Base-by-base conservation (phyloP, 2,888 invertebrate genomes). In the Pyralis farinalis region DNA sequence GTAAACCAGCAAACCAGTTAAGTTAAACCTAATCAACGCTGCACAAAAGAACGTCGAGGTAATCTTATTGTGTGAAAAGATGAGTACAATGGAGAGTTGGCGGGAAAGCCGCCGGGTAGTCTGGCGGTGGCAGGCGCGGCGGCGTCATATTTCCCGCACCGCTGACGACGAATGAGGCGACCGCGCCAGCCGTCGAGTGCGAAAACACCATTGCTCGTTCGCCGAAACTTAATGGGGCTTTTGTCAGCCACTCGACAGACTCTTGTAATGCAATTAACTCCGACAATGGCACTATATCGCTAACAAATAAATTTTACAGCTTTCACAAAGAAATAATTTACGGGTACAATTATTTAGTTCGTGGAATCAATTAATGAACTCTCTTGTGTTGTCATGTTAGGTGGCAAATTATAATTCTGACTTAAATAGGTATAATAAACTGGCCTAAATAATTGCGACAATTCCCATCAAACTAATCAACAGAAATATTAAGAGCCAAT, bases 221-320 rank as follows among this genome's bases (percentile, higher is more conserved):
- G 64, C 75, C 73, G 64, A 77, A 84, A 85, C 78, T 85, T 87
- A 87, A 88, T 85, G 71, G 82, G 69, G 74, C 83, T 71, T 77
- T 87, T 87, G 86, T 87, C 56, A 60, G 58, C 63, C 70, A 61
- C 61, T 71, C 76, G 72, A 63, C 71, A 67, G 76, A 71, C 84
- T 79, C 87, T 87, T 83, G 79, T 88, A 87, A 88, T 86, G 84
- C 88, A 88, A 88, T 88, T 88, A 88, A 84, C 81, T 77, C 62
- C 63, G 54, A 88, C 88, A 88, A 86, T 81, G 54, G 74, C 57
- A 65, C 66, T 80, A 3, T 16, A 77, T 82, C 81, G 77, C 71
- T 87, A 71, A 80, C 80, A 74, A 84, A 81, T 83, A 84, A 82
- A 83, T 83, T 83, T 78, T 78, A 77, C 77, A 73, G 66, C 70